phyloP scores from a whole-genome alignment of 2,888 invertebrate genomes.

The Caenorhabditis panamensis region DNA sequence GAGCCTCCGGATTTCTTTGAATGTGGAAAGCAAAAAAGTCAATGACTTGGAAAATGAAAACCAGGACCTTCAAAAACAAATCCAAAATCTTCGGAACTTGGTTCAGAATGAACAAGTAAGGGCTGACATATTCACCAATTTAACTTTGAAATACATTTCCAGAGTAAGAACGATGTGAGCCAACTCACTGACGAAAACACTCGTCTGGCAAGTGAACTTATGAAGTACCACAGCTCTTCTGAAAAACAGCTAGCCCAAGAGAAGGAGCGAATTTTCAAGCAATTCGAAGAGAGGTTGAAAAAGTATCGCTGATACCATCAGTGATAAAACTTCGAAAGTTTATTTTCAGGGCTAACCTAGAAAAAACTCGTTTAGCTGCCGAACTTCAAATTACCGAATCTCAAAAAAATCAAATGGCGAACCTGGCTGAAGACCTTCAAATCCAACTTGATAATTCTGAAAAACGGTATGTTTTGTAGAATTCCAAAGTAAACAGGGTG shows the following conservation, averaged over 20 bases:
- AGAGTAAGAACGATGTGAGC: constrained; percentile 2
- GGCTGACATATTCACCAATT: too few relatives aligned
- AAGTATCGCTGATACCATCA: too few relatives aligned
- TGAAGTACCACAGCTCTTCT: constrained; percentile 61
- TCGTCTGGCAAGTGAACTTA: constrained; percentile 71
- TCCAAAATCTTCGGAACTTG: background rate
- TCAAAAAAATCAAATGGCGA: constrained; percentile 12
- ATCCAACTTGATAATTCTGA: constrained; percentile 35
- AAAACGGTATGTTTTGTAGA: constrained; percentile 43
- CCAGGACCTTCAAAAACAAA: constrained; percentile 38
- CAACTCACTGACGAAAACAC: constrained; percentile 74
- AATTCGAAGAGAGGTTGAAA: constrained; percentile 59
- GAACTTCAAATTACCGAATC: constrained; percentile 48
- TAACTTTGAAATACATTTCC: too few relatives aligned
- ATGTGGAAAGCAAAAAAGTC: constrained; percentile 64
- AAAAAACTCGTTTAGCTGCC: constrained; percentile 52
- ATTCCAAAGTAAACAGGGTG: too few relatives aligned
- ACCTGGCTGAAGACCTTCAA: constrained; percentile 38
- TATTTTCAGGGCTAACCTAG: constrained; percentile 41
- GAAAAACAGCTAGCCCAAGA: constrained; percentile 47
- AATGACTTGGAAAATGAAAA: constrained; percentile 60
- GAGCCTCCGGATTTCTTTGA: constrained; percentile 55
- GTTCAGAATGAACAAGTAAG: too few relatives aligned
- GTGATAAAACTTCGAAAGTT: too few relatives aligned
- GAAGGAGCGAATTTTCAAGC: constrained; percentile 52